Evolutionary conservation across 2,113 vertebrate genomes (phyloP).

Genomic region (Balaenoptera acutorostrata): DNA sequence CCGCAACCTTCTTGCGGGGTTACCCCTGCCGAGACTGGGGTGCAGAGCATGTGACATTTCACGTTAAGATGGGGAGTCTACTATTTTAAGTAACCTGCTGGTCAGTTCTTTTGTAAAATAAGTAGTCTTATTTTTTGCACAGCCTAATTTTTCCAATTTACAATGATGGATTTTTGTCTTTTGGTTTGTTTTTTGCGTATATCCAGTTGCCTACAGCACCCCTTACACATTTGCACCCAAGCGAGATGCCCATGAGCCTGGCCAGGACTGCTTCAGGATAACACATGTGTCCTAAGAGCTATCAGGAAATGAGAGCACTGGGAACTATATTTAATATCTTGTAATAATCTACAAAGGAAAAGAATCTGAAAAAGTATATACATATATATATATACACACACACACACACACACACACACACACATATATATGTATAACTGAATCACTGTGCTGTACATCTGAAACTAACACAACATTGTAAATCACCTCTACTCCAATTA

Average conservation of each 20-base stretch:
- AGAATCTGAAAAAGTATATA: background rate
- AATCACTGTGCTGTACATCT: too few relatives aligned
- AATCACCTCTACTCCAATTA: background rate
- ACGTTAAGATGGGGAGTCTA: rapidly evolving
- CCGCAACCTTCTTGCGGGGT: rapidly evolving
- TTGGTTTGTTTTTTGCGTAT: rapidly evolving
- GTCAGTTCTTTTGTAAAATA: background rate
- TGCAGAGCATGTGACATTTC: rapidly evolving
- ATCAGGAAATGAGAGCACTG: background rate
- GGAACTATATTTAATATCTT: too few relatives aligned
- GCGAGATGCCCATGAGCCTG: background rate
- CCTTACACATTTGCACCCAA: background rate
- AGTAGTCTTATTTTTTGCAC: background rate
- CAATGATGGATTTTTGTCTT: background rate
- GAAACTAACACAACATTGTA: background rate
- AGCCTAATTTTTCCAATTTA: background rate
- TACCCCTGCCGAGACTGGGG: rapidly evolving
- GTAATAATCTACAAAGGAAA: background rate
- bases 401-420: background rate
- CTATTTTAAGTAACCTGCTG: background rate
- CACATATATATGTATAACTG: background rate
- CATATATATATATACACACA: rapidly evolving
- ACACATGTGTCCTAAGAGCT: background rate
- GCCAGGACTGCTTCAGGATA: background rate
- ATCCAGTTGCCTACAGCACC: background rate